Conservation (phyloP, 2,888 invertebrate species). For the Drosophila nr. fundita region DNA sequence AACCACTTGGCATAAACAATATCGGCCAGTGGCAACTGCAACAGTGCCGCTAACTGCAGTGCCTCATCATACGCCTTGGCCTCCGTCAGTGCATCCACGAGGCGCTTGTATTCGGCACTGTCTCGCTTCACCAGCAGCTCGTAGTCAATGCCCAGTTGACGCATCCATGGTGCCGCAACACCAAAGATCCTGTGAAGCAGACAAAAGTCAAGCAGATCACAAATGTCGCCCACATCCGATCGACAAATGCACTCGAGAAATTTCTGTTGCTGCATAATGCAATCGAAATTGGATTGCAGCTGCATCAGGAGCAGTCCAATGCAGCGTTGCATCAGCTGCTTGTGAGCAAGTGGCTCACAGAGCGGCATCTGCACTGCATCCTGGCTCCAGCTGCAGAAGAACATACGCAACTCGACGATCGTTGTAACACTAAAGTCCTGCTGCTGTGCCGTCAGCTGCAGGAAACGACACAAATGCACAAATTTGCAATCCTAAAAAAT, state of each 20-base stretch:
- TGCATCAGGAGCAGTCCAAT: slow-evolving; percentile 88
- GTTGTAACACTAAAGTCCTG: slow-evolving; percentile 86
- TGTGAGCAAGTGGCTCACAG: slow-evolving; percentile 84
- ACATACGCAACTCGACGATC: slow-evolving; percentile 84
- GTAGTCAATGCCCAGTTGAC: slow-evolving; percentile 70
- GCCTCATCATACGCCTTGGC: slow-evolving; percentile 86
- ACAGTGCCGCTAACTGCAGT: slow-evolving; percentile 85
- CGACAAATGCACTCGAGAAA: slow-evolving; percentile 87
- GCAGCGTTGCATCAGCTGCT: slow-evolving; percentile 86
- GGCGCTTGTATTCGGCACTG: slow-evolving; percentile 85
- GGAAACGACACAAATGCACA: slow-evolving; percentile 87
- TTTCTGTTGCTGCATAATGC: slow-evolving; percentile 88
- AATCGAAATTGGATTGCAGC: slow-evolving; percentile 87
- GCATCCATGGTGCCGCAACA: slow-evolving; percentile 85
- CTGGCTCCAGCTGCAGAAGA: slow-evolving; percentile 81
- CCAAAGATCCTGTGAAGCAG: slow-evolving; percentile 86
- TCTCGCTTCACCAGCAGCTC: slow-evolving; percentile 75
- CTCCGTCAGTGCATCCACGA: slow-evolving; percentile 85
- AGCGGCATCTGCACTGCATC: slow-evolving; percentile 80
- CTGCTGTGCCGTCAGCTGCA: slow-evolving; percentile 86
- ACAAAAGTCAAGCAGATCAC: slow-evolving; percentile 85
- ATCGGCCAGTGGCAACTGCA: slow-evolving; percentile 84
- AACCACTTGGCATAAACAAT: slow-evolving; percentile 86
- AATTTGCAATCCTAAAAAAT: slow-evolving; percentile 88
- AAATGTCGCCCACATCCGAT: slow-evolving; percentile 87